Evolutionary conservation across 1,140 invertebrate species (phyloP).

Genomic region (Cydia splendana): DNA sequence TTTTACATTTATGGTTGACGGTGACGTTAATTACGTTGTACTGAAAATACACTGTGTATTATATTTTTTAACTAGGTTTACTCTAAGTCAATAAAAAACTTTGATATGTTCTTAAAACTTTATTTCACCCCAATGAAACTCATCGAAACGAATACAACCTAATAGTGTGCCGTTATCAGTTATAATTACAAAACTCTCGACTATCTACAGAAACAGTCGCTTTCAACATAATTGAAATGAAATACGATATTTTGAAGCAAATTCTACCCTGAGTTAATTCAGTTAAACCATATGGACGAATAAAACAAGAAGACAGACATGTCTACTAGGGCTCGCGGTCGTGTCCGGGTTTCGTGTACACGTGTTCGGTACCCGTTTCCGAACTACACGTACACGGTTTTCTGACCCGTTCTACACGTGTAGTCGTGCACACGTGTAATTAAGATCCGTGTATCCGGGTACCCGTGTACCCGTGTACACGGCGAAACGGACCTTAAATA

Average conservation of each 20-base stretch:
- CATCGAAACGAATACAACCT: conserved; percentile 74
- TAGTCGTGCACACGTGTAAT: too few relatives aligned
- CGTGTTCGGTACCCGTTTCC: too few relatives aligned
- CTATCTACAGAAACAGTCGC: conserved; percentile 55
- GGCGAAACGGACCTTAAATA: too few relatives aligned
- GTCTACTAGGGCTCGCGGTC: too few relatives aligned
- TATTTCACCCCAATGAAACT: conserved; percentile 77
- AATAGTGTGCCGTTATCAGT: conserved; percentile 52
- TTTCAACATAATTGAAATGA: conserved; percentile 31
- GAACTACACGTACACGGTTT: too few relatives aligned
- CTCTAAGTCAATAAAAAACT: conserved; percentile 52
- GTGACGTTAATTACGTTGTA: neutral
- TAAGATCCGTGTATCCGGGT: too few relatives aligned
- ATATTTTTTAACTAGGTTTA: neutral
- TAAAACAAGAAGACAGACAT: too few relatives aligned
- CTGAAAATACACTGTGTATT: neutral
- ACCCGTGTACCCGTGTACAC: too few relatives aligned
- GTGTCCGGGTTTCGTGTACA: too few relatives aligned
- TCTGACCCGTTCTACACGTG: too few relatives aligned
- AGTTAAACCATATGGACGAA: too few relatives aligned
- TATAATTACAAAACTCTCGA: conserved; percentile 52
- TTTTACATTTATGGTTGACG: too few relatives aligned
- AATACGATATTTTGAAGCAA: conserved; percentile 42
- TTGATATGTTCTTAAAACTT: conserved; percentile 72
- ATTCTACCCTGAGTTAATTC: conserved; percentile 44